Percentiles rank a stretch among this genome's conserved stretches.
Evolutionary conservation across 2,888 invertebrate species (phyloP).

Genomic region (Imbricaverruca yamaguchii): DNA sequence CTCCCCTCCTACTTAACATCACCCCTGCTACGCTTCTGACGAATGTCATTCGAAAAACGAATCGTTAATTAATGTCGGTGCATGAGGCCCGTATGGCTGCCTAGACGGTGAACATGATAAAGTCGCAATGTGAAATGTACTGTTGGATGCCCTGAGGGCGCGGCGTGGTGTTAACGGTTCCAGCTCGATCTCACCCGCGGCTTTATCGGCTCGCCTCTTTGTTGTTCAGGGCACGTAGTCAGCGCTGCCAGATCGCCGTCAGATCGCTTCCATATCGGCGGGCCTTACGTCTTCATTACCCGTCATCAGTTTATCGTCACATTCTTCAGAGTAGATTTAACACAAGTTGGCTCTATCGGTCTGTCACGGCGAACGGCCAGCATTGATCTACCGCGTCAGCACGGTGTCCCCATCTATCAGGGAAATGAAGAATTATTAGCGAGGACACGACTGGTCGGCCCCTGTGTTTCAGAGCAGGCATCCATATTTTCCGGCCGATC

Average conservation of each 20-base stretch:
- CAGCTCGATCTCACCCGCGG: too few species aligned
- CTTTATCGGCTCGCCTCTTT: conserved; percentile 9
- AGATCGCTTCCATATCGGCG: conserved; percentile 16
- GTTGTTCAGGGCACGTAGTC: conserved; percentile 19
- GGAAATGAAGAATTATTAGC: conserved; percentile 18
- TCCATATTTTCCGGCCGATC: conserved; percentile 14
- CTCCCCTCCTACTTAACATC: too few species aligned
- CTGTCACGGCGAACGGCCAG: conserved; percentile 5
- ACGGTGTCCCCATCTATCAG: conserved; percentile 21
- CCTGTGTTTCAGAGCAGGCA: background rate
- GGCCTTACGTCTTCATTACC: conserved; percentile 19
- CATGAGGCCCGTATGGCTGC: too few species aligned
- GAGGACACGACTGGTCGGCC: background rate
- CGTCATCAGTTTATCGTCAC: conserved; percentile 21
- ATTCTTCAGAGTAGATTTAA: conserved; percentile 21
- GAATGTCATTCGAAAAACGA: too few species aligned
- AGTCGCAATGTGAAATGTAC: too few species aligned
- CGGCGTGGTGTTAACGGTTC: too few species aligned
- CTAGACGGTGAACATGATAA: too few species aligned
- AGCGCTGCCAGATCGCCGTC: background rate
- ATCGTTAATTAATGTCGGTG: too few species aligned
- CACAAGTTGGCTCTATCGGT: conserved; percentile 20
- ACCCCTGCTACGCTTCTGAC: too few species aligned
- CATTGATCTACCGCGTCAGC: conserved; percentile 10
- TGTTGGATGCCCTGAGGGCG: too few species aligned